These are phyloP conservation scores for Dermatophagoides farinae DNA, from an alignment of 1,140 invertebrate species.

Conservation along the genomic window DNA sequence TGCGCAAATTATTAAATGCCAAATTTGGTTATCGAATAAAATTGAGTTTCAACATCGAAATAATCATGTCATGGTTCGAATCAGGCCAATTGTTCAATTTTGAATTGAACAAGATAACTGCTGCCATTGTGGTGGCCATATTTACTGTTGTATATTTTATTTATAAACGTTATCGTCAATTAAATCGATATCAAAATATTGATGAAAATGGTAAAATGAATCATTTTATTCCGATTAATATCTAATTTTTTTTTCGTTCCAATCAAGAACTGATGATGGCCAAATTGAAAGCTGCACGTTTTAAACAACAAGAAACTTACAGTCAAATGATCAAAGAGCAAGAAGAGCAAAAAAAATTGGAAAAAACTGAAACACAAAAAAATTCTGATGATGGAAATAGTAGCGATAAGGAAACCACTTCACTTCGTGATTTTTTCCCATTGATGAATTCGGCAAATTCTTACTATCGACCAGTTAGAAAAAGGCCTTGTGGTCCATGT, in stretches of 20 bases:
- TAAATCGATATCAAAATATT: neutral
- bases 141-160: neutral
- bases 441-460: neutral
- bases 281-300: neutral
- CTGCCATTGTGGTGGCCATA: neutral
- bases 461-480: neutral
- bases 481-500: constrained; percentile 1
- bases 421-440: neutral
- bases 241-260: neutral
- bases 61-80: neutral
- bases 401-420: neutral
- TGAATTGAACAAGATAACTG: neutral
- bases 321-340: neutral
- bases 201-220: constrained; percentile 1
- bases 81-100: neutral
- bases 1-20: neutral
- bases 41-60: neutral
- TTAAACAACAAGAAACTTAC: constrained; percentile 3
- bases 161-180: neutral
- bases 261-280: neutral
- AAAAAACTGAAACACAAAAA: neutral
- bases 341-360: neutral
- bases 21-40: neutral
- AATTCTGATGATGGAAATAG: neutral
- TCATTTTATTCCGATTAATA: neutral